A percentile compares a stretch with the other conserved stretches of the same genome.
These are phyloP conservation scores for Gorsachius goisagi DNA, from an alignment of 2,113 vertebrate genomes.

Conservation along the genomic window DNA sequence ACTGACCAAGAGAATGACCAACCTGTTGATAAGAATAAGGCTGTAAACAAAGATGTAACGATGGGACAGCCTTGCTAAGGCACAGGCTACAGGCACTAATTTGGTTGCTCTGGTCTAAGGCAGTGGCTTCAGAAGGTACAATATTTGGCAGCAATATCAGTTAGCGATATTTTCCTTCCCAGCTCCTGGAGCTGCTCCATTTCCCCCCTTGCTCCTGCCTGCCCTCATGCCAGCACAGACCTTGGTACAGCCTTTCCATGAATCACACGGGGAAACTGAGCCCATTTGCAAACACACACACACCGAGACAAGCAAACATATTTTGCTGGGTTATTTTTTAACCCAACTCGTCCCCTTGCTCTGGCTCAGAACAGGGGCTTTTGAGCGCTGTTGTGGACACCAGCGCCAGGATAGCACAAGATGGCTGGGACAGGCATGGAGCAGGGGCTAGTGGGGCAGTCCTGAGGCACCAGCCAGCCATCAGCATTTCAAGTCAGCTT, in stretches of 20 bases:
- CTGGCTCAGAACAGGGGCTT: not conserved
- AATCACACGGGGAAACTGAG: not conserved
- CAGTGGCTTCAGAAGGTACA: not conserved
- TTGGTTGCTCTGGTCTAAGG: not conserved
- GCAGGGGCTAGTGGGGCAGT: not conserved
- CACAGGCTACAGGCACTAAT: not conserved
- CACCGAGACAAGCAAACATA: not conserved
- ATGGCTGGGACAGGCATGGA: not conserved
- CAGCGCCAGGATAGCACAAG: not conserved
- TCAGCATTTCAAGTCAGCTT: not conserved
- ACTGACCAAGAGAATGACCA: not conserved
- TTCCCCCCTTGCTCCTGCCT: not conserved
- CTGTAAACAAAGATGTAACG: not conserved
- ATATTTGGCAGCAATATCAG: not conserved
- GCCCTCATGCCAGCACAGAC: not conserved
- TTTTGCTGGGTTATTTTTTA: conserved; percentile 28
- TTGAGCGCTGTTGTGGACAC: accelerated
- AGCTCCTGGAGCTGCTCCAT: not conserved
- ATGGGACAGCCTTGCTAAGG: not conserved
- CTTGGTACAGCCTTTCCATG: not conserved
- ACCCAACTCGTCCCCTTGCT: not conserved
- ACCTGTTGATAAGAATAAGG: not conserved
- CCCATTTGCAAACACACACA: not conserved
- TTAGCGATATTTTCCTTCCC: not conserved
- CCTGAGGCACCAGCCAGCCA: not conserved